Evolutionary conservation across 2,888 invertebrate genomes (phyloP).

Genomic region (Ceramica pisi): DNA sequence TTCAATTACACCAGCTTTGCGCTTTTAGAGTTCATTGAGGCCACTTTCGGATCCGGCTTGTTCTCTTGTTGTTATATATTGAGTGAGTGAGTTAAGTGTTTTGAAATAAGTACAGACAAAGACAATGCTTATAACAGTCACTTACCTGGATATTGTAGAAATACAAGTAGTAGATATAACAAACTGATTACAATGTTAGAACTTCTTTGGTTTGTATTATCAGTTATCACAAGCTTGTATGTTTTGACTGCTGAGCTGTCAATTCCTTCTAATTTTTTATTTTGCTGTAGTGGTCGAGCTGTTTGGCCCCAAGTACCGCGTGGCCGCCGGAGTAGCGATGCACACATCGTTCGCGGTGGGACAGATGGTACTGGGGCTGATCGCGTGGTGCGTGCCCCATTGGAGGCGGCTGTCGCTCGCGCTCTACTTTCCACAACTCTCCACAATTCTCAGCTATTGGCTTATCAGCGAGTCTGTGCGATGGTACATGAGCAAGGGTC

Average conservation of each 20-base stretch:
- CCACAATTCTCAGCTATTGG: conserved; percentile 93
- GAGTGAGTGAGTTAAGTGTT: conserved; percentile 83
- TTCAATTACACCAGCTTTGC: conserved; percentile 92
- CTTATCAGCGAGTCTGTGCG: conserved; percentile 93
- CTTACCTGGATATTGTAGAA: not conserved
- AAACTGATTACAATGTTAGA: not conserved
- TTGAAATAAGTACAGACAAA: not conserved
- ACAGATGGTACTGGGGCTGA: conserved; percentile 92
- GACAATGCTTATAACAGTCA: not conserved
- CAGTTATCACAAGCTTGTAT: not conserved
- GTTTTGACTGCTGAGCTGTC: not conserved
- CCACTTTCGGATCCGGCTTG: conserved; percentile 92
- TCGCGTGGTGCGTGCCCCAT: conserved; percentile 92
- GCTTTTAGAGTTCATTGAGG: conserved; percentile 92
- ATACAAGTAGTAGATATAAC: not conserved
- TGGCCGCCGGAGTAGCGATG: conserved; percentile 92
- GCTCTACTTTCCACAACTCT: conserved; percentile 93
- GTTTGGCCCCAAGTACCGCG: conserved; percentile 93
- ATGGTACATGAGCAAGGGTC: conserved; percentile 94
- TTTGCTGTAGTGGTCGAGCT: conserved; percentile 92
- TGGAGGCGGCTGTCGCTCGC: conserved; percentile 93
- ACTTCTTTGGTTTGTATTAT: not conserved
- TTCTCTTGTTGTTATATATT: conserved; percentile 93
- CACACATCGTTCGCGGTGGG: conserved; percentile 93
- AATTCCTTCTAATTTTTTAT: not conserved